Evolutionary conservation across 92 coral and sea anemone genomes (phyloP).

Genomic region (Porites rus): DNA sequence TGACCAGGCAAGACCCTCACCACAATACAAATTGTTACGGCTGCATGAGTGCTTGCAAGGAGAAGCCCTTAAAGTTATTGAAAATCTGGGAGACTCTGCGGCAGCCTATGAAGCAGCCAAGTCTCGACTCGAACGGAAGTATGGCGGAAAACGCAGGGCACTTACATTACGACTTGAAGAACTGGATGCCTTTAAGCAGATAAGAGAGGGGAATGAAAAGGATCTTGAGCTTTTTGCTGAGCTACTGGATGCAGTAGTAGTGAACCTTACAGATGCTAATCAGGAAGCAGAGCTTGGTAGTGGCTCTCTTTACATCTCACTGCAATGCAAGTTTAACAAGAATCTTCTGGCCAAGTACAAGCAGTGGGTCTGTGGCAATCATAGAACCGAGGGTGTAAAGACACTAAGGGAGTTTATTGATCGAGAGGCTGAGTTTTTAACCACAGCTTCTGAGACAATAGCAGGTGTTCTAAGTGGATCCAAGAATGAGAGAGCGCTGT

Average conservation of each 20-base stretch:
- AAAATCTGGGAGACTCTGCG: constrained; percentile 63
- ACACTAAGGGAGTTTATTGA: constrained; percentile 45
- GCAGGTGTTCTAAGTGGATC: background rate
- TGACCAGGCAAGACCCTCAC: constrained; percentile 45
- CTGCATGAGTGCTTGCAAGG: constrained; percentile 64
- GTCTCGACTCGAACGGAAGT: constrained; percentile 58
- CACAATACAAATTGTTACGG: constrained; percentile 67
- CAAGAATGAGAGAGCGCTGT: background rate
- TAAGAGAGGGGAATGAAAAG: constrained; percentile 52
- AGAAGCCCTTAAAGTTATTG: constrained; percentile 59
- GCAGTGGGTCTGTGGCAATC: constrained; percentile 55
- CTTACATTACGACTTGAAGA: constrained; percentile 50
- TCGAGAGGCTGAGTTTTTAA: constrained; percentile 46
- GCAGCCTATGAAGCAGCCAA: constrained; percentile 61
- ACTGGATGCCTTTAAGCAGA: too few species aligned
- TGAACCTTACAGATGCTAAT: constrained; percentile 64
- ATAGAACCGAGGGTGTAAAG: constrained; percentile 17
- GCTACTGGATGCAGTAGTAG: constrained; percentile 57
- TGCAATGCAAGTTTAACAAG: constrained; percentile 57
- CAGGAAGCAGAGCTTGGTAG: constrained; percentile 69
- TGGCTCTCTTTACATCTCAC: constrained; percentile 62
- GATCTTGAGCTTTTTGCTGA: constrained; percentile 60
- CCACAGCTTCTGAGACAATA: constrained; percentile 17
- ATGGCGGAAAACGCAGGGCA: constrained; percentile 19
- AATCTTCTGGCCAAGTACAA: constrained; percentile 60